A percentile compares a stretch with the other conserved stretches of the same genome.
Evolutionary conservation across 2,888 invertebrate species (phyloP).

Genomic region (Keiferia lycopersicella): DNA sequence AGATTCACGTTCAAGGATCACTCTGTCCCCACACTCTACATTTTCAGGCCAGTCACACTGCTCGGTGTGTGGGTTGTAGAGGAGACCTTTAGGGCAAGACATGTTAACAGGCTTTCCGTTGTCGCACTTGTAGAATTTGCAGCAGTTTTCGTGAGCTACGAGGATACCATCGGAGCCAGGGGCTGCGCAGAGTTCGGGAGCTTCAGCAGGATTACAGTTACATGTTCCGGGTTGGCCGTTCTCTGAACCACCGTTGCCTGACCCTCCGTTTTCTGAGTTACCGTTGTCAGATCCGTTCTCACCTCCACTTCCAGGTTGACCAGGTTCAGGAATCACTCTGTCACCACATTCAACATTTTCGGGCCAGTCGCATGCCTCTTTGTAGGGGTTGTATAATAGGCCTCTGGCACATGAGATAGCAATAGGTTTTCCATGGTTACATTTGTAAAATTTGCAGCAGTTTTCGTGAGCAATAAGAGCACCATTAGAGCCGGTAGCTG

Average conservation of each 20-base stretch:
- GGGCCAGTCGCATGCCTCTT: constrained; percentile 45
- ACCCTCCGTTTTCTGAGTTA: neutral
- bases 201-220: constrained; percentile 40
- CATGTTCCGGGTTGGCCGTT: neutral
- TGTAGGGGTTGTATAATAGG: constrained; percentile 31
- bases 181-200: constrained; percentile 42
- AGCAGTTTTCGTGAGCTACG: constrained; percentile 48
- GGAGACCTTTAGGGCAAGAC: constrained; percentile 40
- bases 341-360: constrained; percentile 40
- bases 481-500: constrained; percentile 41
- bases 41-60: constrained; percentile 52
- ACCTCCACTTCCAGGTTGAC: constrained; percentile 27
- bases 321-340: constrained; percentile 36
- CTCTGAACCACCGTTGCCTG: neutral
- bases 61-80: constrained; percentile 43
- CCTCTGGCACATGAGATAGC: constrained; percentile 32
- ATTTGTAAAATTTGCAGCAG: constrained; percentile 49
- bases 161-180: constrained; percentile 44
- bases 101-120: constrained; percentile 40
- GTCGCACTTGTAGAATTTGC: constrained; percentile 42
- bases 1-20: constrained; percentile 19
- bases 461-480: constrained; percentile 48
- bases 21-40: constrained; percentile 46
- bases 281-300: constrained; percentile 6
- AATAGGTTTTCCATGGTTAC: constrained; percentile 38